Evolutionary conservation across 2,113 vertebrate species (phyloP).

Genomic region (Sciurus niger): DNA sequence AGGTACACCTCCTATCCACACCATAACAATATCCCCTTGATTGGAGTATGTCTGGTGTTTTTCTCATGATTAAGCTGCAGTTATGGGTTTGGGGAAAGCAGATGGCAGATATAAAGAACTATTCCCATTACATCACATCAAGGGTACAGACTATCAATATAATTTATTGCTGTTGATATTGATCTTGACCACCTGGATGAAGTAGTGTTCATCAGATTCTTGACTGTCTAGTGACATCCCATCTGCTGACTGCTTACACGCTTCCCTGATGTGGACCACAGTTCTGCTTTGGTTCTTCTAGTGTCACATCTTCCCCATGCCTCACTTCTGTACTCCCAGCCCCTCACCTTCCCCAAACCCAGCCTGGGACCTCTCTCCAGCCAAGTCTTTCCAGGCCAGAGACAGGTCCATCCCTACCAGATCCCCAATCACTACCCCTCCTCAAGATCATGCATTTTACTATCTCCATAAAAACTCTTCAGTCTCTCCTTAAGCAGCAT

Average conservation of each 20-base stretch:
- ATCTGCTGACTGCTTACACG: accelerated
- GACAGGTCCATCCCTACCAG: neutral
- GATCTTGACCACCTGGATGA: neutral
- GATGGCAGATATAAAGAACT: neutral
- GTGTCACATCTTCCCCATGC: neutral
- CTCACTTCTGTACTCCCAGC: neutral
- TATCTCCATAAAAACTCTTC: neutral
- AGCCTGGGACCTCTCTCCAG: neutral
- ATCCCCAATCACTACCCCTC: too few relatives aligned
- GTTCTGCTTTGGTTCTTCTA: neutral
- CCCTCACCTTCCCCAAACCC: neutral
- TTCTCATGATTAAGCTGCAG: neutral
- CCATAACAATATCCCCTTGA: neutral
- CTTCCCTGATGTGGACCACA: neutral
- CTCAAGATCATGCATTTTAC: neutral
- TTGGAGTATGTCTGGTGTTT: neutral
- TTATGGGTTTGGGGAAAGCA: neutral
- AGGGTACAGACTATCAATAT: too few relatives aligned
- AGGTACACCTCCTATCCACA: too few relatives aligned
- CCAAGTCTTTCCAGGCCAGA: neutral
- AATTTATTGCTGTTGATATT: neutral
- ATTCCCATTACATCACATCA: neutral
- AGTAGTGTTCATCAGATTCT: neutral
- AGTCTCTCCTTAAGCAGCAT: neutral
- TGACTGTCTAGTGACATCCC: neutral